Conservation (phyloP, 2,797 vertebrate species). For the Perdix hodgsoniae region DNA sequence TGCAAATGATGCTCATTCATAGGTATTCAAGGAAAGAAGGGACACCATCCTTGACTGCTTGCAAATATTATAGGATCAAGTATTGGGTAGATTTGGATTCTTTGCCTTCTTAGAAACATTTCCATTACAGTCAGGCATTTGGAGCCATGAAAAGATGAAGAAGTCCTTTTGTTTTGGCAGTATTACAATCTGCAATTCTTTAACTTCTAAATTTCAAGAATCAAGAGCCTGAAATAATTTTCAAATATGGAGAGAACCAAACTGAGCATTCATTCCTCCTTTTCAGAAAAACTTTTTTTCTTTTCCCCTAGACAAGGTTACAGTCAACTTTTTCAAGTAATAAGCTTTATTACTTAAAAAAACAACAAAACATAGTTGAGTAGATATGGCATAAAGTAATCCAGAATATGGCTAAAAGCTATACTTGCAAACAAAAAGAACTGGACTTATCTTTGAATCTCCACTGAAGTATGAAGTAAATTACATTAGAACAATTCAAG, state of each 20-base stretch:
- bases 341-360: not conserved
- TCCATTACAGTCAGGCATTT: not conserved
- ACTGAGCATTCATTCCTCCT: fast-evolving
- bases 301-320: not conserved
- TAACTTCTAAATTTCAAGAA: not conserved
- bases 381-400: not conserved
- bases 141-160: not conserved
- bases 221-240: not conserved
- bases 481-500: not conserved
- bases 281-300: not conserved
- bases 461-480: not conserved
- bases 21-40: not conserved
- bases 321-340: not conserved
- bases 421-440: not conserved
- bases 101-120: not conserved
- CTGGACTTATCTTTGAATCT: not conserved
- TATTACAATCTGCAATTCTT: not conserved
- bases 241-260: not conserved
- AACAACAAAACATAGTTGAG: not conserved
- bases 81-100: not conserved
- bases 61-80: not conserved
- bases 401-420: slow-evolving; percentile 36
- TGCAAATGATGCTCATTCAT: not conserved
- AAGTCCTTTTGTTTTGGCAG: not conserved
- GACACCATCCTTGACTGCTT: not conserved